Evolutionary conservation across 2,113 vertebrate species (phyloP).

Genomic region (Callithrix jacchus): DNA sequence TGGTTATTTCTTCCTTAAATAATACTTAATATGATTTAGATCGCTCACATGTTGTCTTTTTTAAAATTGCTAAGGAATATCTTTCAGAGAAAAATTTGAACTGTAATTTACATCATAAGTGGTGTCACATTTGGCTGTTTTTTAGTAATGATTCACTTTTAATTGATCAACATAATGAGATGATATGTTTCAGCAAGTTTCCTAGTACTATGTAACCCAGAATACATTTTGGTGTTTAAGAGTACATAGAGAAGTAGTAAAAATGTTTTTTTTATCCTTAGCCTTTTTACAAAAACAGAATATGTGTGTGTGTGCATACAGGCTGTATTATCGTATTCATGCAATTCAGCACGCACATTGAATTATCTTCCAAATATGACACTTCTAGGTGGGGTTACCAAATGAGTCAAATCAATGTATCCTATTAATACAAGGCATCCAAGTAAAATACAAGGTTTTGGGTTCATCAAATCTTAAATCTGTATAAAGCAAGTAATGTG

Average conservation of each 20-base stretch:
- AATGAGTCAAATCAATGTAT: neutral
- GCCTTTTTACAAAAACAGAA: neutral
- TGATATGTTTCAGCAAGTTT: neutral
- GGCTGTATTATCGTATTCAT: conserved; percentile 24
- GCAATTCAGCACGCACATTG: neutral
- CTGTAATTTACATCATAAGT: neutral
- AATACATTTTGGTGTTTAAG: neutral
- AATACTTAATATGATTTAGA: neutral
- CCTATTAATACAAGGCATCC: conserved; percentile 26
- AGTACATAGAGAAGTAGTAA: neutral
- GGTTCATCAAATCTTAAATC: conserved; percentile 60
- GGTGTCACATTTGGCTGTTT: neutral
- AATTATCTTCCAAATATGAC: neutral
- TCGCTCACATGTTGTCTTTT: neutral
- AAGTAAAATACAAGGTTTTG: neutral
- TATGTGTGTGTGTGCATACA: neutral
- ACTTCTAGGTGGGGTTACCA: neutral
- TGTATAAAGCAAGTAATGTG: conserved; percentile 32
- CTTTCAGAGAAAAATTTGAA: neutral
- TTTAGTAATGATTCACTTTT: neutral
- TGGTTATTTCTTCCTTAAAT: neutral
- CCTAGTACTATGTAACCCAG: neutral
- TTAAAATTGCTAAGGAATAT: neutral
- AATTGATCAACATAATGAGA: neutral
- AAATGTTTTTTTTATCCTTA: neutral